Percentiles rank a stretch among this genome's conserved stretches.
These are phyloP conservation scores for Calliopum simillimum DNA, from an alignment of 2,888 invertebrate genomes.

Conservation along the genomic window DNA sequence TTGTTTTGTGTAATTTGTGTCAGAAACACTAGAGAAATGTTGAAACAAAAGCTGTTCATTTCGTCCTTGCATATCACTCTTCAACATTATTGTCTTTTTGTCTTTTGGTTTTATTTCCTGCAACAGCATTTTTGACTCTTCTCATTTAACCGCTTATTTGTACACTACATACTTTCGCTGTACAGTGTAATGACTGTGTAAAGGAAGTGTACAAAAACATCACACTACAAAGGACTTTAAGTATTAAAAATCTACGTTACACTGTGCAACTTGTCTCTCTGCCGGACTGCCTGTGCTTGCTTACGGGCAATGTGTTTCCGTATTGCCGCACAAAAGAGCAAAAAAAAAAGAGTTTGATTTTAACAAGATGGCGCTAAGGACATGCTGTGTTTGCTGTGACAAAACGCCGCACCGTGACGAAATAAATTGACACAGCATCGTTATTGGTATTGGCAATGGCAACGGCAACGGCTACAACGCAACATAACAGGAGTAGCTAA, in stretches of 20 bases:
- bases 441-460: neutral
- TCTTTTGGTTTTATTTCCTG: neutral
- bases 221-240: too few species aligned
- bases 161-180: neutral
- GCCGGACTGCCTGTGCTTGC: too few species aligned
- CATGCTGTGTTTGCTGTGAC: slow-evolving; percentile 16
- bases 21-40: neutral
- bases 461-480: neutral
- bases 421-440: slow-evolving; percentile 2
- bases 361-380: slow-evolving; percentile 25
- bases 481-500: neutral
- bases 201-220: too few species aligned
- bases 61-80: neutral
- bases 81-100: neutral
- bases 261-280: too few species aligned
- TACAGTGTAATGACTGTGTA: neutral
- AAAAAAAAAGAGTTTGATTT: too few species aligned
- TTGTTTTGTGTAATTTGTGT: slow-evolving; percentile 45
- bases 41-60: neutral
- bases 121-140: neutral
- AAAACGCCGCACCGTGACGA: slow-evolving; percentile 7
- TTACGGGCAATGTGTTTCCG: neutral
- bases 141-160: neutral
- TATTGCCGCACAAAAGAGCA: neutral
- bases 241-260: too few species aligned